phyloP scores from a whole-genome alignment of 2,888 invertebrate species.

The Hirtodrosophila cameraria region DNA sequence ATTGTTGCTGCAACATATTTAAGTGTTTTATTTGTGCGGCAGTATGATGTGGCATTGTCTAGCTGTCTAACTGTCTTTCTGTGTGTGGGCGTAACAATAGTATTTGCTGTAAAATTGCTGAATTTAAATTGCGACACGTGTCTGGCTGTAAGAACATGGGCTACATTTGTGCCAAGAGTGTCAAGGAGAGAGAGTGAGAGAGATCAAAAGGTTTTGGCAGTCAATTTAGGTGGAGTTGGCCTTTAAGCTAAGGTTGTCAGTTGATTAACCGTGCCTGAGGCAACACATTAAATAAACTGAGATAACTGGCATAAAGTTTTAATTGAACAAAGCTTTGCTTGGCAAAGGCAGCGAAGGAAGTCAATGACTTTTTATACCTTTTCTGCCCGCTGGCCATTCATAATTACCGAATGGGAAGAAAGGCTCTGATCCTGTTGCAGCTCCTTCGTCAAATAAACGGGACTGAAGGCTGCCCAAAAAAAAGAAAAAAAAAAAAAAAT shows the following conservation, averaged over 20 bases:
- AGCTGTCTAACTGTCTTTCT: background rate
- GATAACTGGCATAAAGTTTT: conserved; percentile 63
- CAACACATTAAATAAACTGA: conserved; percentile 52
- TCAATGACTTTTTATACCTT: conserved; percentile 60
- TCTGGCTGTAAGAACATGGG: conserved; percentile 21
- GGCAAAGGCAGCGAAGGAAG: conserved; percentile 12
- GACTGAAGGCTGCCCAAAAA: conserved; percentile 46
- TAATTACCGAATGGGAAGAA: conserved; percentile 64
- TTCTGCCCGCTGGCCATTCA: conserved; percentile 66
- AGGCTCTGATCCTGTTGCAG: conserved; percentile 30
- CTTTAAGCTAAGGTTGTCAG: conserved; percentile 31
- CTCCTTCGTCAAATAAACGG: conserved; percentile 35
- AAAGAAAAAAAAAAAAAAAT: conserved; percentile 1
- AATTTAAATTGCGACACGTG: conserved; percentile 55
- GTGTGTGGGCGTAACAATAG: conserved; percentile 15
- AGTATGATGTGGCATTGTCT: conserved; percentile 27
- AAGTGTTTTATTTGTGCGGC: conserved; percentile 51
- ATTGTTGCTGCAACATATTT: conserved; percentile 31
- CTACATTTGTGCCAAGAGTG: conserved; percentile 13
- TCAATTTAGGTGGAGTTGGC: conserved; percentile 19
- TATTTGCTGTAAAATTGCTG: conserved; percentile 25
- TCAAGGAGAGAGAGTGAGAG: conserved; percentile 26
- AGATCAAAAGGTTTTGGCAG: conserved; percentile 12
- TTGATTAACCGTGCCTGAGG: conserved; percentile 51
- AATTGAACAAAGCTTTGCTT: conserved; percentile 57